Base-by-base conservation (phyloP, 2,113 vertebrate genomes). In the Coturnix japonica region DNA sequence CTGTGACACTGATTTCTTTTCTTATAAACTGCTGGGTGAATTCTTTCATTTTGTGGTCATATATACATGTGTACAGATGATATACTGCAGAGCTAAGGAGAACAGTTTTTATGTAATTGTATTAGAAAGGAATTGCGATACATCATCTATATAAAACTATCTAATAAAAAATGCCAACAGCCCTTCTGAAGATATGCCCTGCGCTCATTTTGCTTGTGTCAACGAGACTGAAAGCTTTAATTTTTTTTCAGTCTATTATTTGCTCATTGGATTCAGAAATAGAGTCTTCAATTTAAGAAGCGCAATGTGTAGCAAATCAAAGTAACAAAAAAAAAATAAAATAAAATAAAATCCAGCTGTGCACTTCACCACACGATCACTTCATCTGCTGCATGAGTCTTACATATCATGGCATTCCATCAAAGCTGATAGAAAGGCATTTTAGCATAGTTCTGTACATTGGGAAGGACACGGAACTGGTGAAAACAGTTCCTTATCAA, bases 171-270 rank as follows among this genome's bases (percentile, higher is more conserved):
- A 77, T 87, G 72, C 51, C 88, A 33, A 28, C 80, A 91, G 47
- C 63, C 35, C 83, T 91, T 89, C 69, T 73, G 64, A 94, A 91
- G 87, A 86, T 90, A 85, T 85, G 63, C 90, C 89, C 92, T 87
- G 67, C 60, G 93, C 92, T 96, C 93, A 81, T 67, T 91, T 83
- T 54, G 7, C 72, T 94, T 56, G 57, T 96, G 93, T 94, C 94
- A 95, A 76, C 72, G 91, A 95, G 92, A 94, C 85, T 89, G 74
- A 95, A 83, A 92, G 85, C 91, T 96, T 97, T 96, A 96, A 96
- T 96, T 94, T 93, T 53, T 53, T 87, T 93, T 30, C 74, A 72
- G 64, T 75, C 61, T 87, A 12, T 94, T 95, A 92, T 91, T 91
- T 97, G 67, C 31, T 93, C 78, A 30, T 60, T 91, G 84, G 83